Percentiles rank a stretch among this genome's conserved stretches.
These are phyloP conservation scores for Drosophila ananassae DNA, from an alignment of 1,140 invertebrate genomes.

Conservation along the genomic window DNA sequence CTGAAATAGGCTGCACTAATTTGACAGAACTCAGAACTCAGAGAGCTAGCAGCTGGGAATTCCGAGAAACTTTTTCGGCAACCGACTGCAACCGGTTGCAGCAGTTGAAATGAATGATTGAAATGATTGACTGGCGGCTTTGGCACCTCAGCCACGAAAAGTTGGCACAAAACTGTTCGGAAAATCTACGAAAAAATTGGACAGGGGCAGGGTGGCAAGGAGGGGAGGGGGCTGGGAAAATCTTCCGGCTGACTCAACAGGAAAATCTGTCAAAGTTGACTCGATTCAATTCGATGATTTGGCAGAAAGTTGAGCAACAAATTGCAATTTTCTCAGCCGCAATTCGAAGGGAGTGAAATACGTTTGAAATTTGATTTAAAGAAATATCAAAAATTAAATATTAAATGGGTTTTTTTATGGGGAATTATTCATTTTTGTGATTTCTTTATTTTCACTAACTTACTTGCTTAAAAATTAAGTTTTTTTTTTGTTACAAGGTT, in stretches of 20 bases:
- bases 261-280: slow-evolving; percentile 45
- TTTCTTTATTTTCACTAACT: no score
- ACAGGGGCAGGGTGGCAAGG: neutral
- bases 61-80: neutral
- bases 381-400: neutral
- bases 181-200: neutral
- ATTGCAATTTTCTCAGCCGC: slow-evolving; percentile 12
- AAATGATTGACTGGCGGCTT: slow-evolving; percentile 37
- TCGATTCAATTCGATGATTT: slow-evolving; percentile 34
- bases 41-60: neutral
- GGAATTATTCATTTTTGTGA: no score
- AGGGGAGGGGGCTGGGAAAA: neutral
- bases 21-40: slow-evolving; percentile 40
- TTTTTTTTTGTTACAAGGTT: no score
- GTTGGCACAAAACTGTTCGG: neutral
- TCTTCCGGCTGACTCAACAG: slow-evolving; percentile 42
- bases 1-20: slow-evolving; percentile 51
- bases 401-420: no score
- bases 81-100: slow-evolving; percentile 26
- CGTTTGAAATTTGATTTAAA: neutral
- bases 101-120: slow-evolving; percentile 24
- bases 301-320: slow-evolving; percentile 39
- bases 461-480: no score
- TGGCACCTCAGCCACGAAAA: slow-evolving; percentile 21
- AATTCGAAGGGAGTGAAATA: neutral